A percentile compares a stretch with the other conserved stretches of the same genome.
Evolutionary conservation across 2,888 invertebrate species (phyloP).

Genomic region (Aquatica leii): DNA sequence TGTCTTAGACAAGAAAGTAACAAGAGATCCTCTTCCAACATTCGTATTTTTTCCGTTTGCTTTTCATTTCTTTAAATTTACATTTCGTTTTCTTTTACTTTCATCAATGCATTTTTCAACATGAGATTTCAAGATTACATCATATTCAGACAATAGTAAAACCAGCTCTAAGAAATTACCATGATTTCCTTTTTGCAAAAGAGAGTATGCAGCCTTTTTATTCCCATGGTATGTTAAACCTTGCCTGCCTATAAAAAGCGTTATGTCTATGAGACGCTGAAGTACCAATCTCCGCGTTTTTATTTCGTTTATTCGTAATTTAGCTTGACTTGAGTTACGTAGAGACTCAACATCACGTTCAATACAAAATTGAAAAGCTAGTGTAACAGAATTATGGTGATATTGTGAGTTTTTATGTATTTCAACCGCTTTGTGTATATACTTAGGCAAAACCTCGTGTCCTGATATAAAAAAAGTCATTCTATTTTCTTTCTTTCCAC

Average conservation of each 20-base stretch:
- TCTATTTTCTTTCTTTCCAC: slow-evolving; percentile 2
- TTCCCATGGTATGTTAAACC: neutral
- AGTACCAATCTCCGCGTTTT: neutral
- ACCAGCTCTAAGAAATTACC: neutral
- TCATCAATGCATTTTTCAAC: neutral
- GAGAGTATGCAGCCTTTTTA: neutral
- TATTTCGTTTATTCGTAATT: neutral
- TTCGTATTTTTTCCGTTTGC: neutral
- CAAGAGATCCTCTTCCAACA: neutral
- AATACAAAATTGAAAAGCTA: too few relatives aligned
- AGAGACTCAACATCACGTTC: neutral
- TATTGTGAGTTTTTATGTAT: slow-evolving; percentile 6
- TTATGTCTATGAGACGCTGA: neutral
- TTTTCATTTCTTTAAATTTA: too few relatives aligned
- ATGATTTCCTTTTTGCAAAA: neutral
- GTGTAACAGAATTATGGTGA: neutral
- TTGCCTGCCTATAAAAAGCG: neutral
- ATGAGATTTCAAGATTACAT: neutral
- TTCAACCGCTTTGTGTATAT: slow-evolving; percentile 1
- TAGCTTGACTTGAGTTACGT: neutral
- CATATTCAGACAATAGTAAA: neutral
- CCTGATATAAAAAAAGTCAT: slow-evolving; percentile 8
- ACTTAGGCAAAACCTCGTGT: neutral
- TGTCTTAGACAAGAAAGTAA: neutral
- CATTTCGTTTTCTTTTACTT: neutral